phyloP scores from a whole-genome alignment of 2,888 invertebrate genomes.

The Tenthredo scrophulariae region DNA sequence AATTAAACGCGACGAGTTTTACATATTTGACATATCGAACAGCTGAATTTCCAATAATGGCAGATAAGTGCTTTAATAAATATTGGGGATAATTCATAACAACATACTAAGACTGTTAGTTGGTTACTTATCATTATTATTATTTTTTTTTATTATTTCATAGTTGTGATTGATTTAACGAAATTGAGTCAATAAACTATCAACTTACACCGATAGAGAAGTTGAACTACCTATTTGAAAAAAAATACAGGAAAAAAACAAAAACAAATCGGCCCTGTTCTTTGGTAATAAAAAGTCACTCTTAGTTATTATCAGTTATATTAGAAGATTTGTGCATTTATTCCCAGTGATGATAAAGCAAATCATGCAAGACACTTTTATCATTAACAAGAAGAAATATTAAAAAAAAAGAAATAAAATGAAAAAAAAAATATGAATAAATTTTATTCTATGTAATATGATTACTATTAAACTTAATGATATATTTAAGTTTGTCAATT shows the following conservation, averaged over 20 bases:
- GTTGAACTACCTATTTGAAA: not conserved
- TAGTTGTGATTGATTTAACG: not conserved
- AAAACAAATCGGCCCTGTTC: not conserved
- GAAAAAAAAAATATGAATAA: conserved; percentile 58
- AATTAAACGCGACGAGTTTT: not conserved
- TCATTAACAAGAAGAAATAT: conserved; percentile 59
- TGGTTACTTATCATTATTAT: not conserved
- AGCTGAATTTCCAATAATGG: conserved; percentile 29
- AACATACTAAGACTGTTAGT: conserved; percentile 23
- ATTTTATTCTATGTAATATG: conserved; percentile 63
- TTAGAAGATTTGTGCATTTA: conserved; percentile 57
- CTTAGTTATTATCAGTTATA: conserved; percentile 2
- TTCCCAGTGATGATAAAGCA: conserved; percentile 58
- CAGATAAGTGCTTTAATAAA: conserved; percentile 10
- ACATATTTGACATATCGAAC: conserved; percentile 14
- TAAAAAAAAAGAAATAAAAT: conserved; percentile 56
- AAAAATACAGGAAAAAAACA: not conserved
- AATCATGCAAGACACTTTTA: conserved; percentile 58
- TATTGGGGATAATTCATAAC: conserved; percentile 22
- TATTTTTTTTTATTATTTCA: conserved; percentile 23
- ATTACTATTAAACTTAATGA: conserved; percentile 67
- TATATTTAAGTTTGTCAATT: conserved; percentile 70
- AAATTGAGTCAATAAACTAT: not conserved
- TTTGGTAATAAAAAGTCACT: conserved; percentile 4
- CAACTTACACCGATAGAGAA: not conserved